A percentile compares a stretch with the other conserved stretches of the same genome.
phyloP scores from a whole-genome alignment of 2,113 vertebrate genomes.

The Oxygymnocypris stewartii region DNA sequence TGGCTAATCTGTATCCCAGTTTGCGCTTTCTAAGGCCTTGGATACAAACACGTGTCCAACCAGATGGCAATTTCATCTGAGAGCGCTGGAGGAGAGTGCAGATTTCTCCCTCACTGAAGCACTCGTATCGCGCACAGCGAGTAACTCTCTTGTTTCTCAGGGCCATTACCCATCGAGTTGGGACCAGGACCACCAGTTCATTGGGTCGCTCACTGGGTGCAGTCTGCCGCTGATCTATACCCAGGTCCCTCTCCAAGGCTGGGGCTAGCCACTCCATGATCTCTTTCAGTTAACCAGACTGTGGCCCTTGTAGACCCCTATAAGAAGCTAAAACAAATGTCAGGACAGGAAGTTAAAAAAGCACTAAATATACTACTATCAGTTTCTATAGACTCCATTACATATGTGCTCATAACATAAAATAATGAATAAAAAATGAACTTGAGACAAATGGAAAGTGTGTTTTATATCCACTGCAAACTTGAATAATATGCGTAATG shows the following conservation, averaged over 20 bases:
- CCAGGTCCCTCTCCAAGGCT: slow-evolving; percentile 85
- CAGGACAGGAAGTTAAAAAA: background rate
- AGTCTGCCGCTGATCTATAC: slow-evolving; percentile 83
- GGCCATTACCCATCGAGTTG: slow-evolving; percentile 82
- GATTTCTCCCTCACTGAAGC: slow-evolving; percentile 82
- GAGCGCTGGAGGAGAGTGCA: slow-evolving; percentile 86
- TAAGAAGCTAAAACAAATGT: slow-evolving; percentile 39
- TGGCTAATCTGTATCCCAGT: slow-evolving; percentile 77
- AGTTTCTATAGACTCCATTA: background rate
- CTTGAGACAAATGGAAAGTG: background rate
- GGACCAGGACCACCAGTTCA: slow-evolving; percentile 83
- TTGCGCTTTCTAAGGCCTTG: slow-evolving; percentile 85
- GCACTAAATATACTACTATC: too few relatives aligned
- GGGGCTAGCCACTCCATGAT: slow-evolving; percentile 81
- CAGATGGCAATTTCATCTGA: slow-evolving; percentile 84
- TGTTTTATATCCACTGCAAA: background rate
- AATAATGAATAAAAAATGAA: too few relatives aligned
- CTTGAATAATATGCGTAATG: background rate
- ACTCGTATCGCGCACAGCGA: slow-evolving; percentile 82
- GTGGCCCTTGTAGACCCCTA: slow-evolving; percentile 57
- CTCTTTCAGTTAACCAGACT: slow-evolving; percentile 44
- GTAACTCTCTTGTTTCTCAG: slow-evolving; percentile 79
- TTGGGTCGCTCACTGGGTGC: slow-evolving; percentile 72
- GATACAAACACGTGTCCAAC: slow-evolving; percentile 91
- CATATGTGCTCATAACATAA: slow-evolving; percentile 12